Base-by-base conservation (phyloP, 2,113 vertebrate species). In the Emydocephalus ijimae region DNA sequence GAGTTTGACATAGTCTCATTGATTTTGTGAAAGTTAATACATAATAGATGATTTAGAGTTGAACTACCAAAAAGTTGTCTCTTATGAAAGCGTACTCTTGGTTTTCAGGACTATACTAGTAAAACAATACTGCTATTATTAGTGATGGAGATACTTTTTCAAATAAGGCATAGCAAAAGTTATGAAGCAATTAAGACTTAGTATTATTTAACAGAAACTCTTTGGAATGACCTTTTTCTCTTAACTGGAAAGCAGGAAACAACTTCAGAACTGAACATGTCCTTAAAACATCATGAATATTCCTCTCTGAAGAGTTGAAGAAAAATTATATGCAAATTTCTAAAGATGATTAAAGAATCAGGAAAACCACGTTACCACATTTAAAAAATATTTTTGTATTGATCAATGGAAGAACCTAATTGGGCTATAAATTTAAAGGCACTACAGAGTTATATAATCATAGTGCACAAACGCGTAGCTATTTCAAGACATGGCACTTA, bases 221-320 rank as follows among this genome's bases (percentile, higher is more conserved):
- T 85, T 85, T 92, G 55, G 34, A 29, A 10, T 24, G 15, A 74
- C 9, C 9, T 55, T n/a, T 15, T 34, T 88, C 12, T 74, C 23
- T 43, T 45, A 86, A 29, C 29, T 85, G 39, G 29, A 55, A 56
- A 92, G 4, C 43, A 85, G 54, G 11, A 85, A 90, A 20, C 45
- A 39, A 85, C 10, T 24, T 57, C 24, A 23, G 29, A 92, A 20
- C 85, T 39, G 24, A 89, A 59, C 20, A 45, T 4, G n/a, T 86
- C 21, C 5, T 29, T 85, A 56, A 74, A 54, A 34, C 4, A 6
- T 48, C 24, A 26, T 59, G 4, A 59, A 34, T 59, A 26, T 39
- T n/a, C 1, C 3, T 86, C 43, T 7, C 39, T 18, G 29, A 7
- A 8, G 7, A 26, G 4, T 34, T 24, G 1, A 6, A 0, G 0